These are phyloP conservation scores for Miniopterus natalensis DNA, from an alignment of 2,113 vertebrate genomes.

Conservation along the genomic window DNA sequence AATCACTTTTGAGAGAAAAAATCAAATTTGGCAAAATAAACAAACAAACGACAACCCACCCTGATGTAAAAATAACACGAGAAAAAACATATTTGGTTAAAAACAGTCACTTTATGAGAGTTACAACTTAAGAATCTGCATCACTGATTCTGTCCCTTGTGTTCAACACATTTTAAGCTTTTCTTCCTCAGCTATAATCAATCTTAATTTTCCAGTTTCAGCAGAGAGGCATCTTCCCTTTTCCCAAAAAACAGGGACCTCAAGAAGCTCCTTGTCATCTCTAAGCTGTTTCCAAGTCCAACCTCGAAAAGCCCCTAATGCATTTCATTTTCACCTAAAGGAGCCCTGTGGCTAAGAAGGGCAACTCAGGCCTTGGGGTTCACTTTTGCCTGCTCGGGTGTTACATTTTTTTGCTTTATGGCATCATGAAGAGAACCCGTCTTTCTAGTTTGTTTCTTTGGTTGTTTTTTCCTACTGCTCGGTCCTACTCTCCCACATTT, in stretches of 20 bases:
- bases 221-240: neutral
- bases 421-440: neutral
- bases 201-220: neutral
- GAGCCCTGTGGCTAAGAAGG: neutral
- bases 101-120: neutral
- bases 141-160: neutral
- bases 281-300: neutral
- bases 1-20: slow-evolving; percentile 14
- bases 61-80: neutral
- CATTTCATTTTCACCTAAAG: neutral
- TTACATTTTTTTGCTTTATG: neutral
- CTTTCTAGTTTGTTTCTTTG: neutral
- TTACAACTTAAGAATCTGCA: neutral
- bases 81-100: neutral
- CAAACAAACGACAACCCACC: neutral
- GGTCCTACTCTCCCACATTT: neutral
- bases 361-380: neutral
- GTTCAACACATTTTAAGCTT: neutral
- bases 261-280: neutral
- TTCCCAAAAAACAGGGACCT: neutral
- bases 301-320: neutral
- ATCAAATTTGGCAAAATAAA: neutral
- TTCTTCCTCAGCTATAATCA: slow-evolving; percentile 11
- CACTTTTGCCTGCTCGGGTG: neutral
- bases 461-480: neutral